Evolutionary conservation across 2,888 invertebrate species (phyloP).

Genomic region (Amphimallon solstitiale): DNA sequence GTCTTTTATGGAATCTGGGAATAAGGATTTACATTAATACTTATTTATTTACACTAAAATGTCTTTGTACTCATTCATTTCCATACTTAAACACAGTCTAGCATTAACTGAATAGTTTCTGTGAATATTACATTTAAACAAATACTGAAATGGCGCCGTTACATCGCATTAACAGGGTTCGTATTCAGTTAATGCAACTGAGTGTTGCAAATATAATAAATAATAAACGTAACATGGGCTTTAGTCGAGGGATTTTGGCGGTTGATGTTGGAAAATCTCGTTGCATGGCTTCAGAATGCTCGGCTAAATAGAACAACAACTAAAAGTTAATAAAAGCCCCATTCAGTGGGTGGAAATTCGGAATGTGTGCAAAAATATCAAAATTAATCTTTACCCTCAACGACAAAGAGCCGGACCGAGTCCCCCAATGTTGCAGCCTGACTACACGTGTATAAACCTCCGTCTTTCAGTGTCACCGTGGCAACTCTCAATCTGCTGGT

Average conservation of each 20-base stretch:
- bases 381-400: conserved; percentile 68
- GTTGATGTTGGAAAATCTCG: conserved; percentile 63
- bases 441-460: conserved; percentile 74
- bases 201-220: conserved; percentile 33
- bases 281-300: conserved; percentile 74
- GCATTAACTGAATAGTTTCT: conserved; percentile 16
- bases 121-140: background rate
- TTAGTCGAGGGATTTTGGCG: conserved; percentile 10
- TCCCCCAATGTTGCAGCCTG: conserved; percentile 70
- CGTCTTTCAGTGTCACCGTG: conserved; percentile 66
- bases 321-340: conserved; percentile 33
- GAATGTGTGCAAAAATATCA: conserved; percentile 24
- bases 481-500: conserved; percentile 71
- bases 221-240: conserved; percentile 29
- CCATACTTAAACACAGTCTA: background rate
- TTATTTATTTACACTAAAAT: conserved; percentile 30
- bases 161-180: background rate
- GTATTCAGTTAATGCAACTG: conserved; percentile 28
- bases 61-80: conserved; percentile 24
- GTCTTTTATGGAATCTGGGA: conserved; percentile 36
- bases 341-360: conserved; percentile 9
- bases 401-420: conserved; percentile 70
- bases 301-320: conserved; percentile 62
- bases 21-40: conserved; percentile 33
- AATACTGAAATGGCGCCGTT: too few relatives aligned